phyloP scores from a whole-genome alignment of 2,888 invertebrate genomes.

The Cybosia mesomella region DNA sequence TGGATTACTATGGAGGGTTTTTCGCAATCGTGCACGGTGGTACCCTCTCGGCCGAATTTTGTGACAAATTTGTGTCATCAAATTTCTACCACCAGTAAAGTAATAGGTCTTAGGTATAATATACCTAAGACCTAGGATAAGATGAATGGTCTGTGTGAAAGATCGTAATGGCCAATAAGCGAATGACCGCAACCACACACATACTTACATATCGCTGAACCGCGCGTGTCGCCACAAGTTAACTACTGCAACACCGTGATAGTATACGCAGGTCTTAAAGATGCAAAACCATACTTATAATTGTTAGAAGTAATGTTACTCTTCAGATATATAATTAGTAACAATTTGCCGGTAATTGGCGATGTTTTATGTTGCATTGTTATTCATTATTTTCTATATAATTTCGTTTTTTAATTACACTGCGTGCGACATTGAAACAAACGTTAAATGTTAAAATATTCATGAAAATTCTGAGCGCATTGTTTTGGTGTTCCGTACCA shows the following conservation, averaged over 20 bases:
- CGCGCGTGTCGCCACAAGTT: too few relatives aligned
- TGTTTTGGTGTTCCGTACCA: not conserved
- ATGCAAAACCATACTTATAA: not conserved
- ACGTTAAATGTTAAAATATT: not conserved
- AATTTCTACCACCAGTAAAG: too few relatives aligned
- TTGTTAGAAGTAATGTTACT: not conserved
- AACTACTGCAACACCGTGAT: not conserved
- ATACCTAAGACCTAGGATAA: too few relatives aligned
- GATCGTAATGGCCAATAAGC: too few relatives aligned
- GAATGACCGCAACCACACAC: too few relatives aligned
- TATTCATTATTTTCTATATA: not conserved
- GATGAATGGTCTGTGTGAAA: too few relatives aligned
- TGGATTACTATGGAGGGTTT: too few relatives aligned
- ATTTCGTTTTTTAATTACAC: constrained; percentile 8
- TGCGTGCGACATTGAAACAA: constrained; percentile 4
- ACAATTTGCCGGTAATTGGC: constrained; percentile 6
- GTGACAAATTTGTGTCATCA: too few relatives aligned
- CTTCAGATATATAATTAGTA: constrained; percentile 6
- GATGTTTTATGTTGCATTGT: constrained; percentile 12
- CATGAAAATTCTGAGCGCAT: not conserved
- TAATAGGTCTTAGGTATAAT: too few relatives aligned
- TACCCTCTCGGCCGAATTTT: too few relatives aligned
- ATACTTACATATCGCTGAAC: not conserved
- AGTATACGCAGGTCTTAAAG: not conserved
- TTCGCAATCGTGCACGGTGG: too few relatives aligned